Conservation (phyloP, 2,797 vertebrate species). For the Phyllotis vaccarum region DNA sequence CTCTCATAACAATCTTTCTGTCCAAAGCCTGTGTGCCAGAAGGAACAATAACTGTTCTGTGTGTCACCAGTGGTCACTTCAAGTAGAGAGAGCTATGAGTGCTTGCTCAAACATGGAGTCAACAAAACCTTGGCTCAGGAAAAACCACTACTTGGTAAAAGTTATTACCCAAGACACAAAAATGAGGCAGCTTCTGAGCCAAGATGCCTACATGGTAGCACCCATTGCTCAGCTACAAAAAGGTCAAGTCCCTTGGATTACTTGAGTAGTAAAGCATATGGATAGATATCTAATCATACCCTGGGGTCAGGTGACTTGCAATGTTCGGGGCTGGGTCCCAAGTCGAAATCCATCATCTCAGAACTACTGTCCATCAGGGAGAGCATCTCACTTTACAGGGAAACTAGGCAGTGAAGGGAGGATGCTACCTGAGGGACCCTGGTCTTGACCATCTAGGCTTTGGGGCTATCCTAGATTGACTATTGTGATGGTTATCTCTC, state of each 20-base stretch:
- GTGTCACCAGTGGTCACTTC: slow-evolving; percentile 77
- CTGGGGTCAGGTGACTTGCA: slow-evolving; percentile 70
- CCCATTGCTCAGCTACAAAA: slow-evolving; percentile 79
- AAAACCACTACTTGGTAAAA: slow-evolving; percentile 42
- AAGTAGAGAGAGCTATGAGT: slow-evolving; percentile 70
- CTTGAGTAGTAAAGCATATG: slow-evolving; percentile 72
- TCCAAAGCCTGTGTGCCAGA: slow-evolving; percentile 74
- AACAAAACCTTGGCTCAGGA: slow-evolving; percentile 73
- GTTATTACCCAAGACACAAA: slow-evolving; percentile 75
- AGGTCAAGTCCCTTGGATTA: slow-evolving; percentile 78
- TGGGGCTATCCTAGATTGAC: background rate
- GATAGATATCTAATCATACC: slow-evolving; percentile 77
- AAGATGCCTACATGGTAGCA: slow-evolving; percentile 51
- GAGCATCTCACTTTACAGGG: background rate
- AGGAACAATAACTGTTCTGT: slow-evolving; percentile 75
- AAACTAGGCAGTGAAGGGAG: background rate
- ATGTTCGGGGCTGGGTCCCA: background rate
- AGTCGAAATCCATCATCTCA: rapidly evolving
- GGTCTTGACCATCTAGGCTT: background rate
- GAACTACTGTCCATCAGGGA: background rate
- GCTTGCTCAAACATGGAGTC: slow-evolving; percentile 76
- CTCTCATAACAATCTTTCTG: background rate
- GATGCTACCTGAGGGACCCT: no score
- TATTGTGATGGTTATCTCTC: background rate
- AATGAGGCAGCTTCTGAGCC: slow-evolving; percentile 78